These are phyloP conservation scores for Sminthurides aquaticus DNA, from an alignment of 2,888 invertebrate genomes.

Conservation along the genomic window DNA sequence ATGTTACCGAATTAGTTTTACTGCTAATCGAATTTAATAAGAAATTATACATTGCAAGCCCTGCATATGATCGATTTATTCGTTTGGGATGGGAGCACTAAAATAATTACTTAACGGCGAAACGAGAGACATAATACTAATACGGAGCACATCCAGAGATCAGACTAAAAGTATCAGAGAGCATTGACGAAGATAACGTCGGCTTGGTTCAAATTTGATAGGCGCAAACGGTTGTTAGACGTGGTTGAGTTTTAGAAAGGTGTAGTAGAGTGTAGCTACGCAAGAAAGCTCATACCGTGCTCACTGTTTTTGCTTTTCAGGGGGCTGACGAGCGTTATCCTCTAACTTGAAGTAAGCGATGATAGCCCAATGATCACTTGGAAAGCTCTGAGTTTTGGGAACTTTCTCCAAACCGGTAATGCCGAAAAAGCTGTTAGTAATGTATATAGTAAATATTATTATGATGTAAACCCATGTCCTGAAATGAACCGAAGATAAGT, in stretches of 20 bases:
- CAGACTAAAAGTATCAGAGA: background rate
- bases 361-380: constrained; percentile 56
- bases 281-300: background rate
- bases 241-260: background rate
- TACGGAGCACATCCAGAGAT: background rate
- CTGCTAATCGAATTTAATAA: too few relatives aligned
- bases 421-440: constrained; percentile 47
- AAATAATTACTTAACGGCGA: too few relatives aligned
- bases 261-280: background rate
- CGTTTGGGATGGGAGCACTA: too few relatives aligned
- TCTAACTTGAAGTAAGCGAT: constrained; percentile 44
- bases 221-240: background rate
- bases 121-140: too few relatives aligned
- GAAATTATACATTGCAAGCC: too few relatives aligned
- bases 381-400: constrained; percentile 50
- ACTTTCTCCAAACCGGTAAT: constrained; percentile 52
- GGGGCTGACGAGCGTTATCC: constrained; percentile 38
- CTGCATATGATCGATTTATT: too few relatives aligned
- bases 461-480: constrained; percentile 1
- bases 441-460: constrained; percentile 1
- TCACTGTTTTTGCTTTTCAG: background rate
- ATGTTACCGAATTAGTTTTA: too few relatives aligned
- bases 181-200: background rate
- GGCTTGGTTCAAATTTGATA: background rate
- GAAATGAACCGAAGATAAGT: background rate